Evolutionary conservation across 2,888 invertebrate genomes (phyloP), one percentile per base, ranked within the genome.

Genomic region (Pilophorus perplexus): DNA sequence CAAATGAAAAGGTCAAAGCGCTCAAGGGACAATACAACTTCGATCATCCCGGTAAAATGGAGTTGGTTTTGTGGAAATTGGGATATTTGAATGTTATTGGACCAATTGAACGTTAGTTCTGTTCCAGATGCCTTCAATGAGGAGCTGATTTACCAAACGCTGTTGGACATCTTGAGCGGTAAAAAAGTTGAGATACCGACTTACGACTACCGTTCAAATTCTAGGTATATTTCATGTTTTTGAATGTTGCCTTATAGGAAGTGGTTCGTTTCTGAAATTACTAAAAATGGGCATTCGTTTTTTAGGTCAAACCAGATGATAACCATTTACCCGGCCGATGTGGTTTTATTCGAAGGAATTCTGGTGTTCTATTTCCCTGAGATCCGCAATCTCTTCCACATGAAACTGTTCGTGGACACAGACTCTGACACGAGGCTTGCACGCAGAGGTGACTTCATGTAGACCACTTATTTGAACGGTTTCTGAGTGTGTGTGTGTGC

Each of bases 371-470:
- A 98, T 80, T 95, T 95, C 78, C 91, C 93, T 0, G 90, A 93
- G 77, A 89, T 99, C 69, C 81, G 97, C 59, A 90, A 96, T 68
- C 80, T 97, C 67, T 99, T 98, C 80, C 93, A 98, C 78, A 97
- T 99, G 95, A 99, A 99, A 79, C 81, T 99, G 38, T 99, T 99
- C 80, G 98, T 99, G 2, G 99, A 99, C 77, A 97, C 97, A 0
- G 98, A 99, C 80, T 96, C 99, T 0, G 99, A 99, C 77, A 99
- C 96, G 1, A 83, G 99, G 75, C 82, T 99, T 20, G 95, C 97
- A 0, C 83, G 98, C 74, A 83, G 98, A 85, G 97, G 96, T 96
- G 77, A 76, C 71, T 71, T n/a, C n/a, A 28, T 33, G 37, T n/a
- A n/a, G n/a, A n/a, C n/a, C n/a, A n/a, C n/a, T n/a, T n/a, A n/a